Conservation (phyloP, 2,797 vertebrate species). For the Hoplostethus mediterraneus region DNA sequence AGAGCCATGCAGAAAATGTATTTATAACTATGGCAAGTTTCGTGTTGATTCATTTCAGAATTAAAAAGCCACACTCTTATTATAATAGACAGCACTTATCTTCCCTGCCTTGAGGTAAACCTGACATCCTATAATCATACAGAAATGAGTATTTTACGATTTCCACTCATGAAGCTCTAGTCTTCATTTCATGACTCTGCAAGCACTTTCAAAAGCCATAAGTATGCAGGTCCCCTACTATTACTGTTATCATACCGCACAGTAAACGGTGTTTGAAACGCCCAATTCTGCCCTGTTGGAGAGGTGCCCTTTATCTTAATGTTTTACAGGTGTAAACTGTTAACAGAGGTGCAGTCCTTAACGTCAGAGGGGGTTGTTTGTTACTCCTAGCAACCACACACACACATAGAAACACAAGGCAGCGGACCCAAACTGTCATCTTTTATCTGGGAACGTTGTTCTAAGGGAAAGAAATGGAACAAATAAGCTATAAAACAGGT, state of each 20-base stretch:
- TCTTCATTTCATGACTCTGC: conserved; percentile 22
- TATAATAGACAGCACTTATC: conserved; percentile 6
- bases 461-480: background rate
- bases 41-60: background rate
- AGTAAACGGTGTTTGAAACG: conserved; percentile 35
- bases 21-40: background rate
- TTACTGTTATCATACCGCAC: conserved; percentile 33
- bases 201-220: conserved; percentile 22
- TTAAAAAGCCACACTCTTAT: background rate
- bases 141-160: conserved; percentile 25
- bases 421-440: background rate
- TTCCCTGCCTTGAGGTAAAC: conserved; percentile 2
- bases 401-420: conserved; percentile 29
- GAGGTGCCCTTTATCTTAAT: conserved; percentile 18
- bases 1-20: too few relatives aligned
- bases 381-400: conserved; percentile 30
- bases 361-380: background rate
- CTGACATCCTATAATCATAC: conserved; percentile 22
- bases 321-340: conserved; percentile 37
- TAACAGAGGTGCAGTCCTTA: conserved; percentile 10
- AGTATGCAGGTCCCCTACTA: background rate
- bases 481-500: background rate
- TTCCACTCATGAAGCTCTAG: conserved; percentile 41
- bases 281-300: conserved; percentile 11
- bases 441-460: background rate